A percentile compares a stretch with the other conserved stretches of the same genome.
Conservation (phyloP, 2,797 vertebrate genomes). For the Rhynchonycteris naso region DNA sequence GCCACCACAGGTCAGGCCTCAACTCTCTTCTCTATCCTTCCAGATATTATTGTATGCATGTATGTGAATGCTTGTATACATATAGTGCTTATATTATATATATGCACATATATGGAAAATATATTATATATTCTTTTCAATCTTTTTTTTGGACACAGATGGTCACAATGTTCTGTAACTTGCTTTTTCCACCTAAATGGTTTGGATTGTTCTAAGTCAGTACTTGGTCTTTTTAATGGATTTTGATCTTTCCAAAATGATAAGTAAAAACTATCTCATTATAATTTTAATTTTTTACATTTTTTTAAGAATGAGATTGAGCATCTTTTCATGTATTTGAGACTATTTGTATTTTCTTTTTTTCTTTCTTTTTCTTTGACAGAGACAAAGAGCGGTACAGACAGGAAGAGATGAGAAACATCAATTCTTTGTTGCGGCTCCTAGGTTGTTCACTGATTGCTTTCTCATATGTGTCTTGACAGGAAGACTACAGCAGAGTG, state of each 20-base stretch:
- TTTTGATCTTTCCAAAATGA: slow-evolving; percentile 40
- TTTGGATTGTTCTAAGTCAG: neutral
- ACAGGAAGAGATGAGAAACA: too few relatives aligned
- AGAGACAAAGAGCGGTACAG: too few relatives aligned
- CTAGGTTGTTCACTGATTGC: too few relatives aligned
- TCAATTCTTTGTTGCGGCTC: too few relatives aligned
- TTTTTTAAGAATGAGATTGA: slow-evolving; percentile 3
- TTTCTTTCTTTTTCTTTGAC: too few relatives aligned
- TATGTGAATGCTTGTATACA: neutral
- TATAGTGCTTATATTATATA: neutral
- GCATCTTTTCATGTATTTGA: slow-evolving; percentile 23
- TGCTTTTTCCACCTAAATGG: neutral
- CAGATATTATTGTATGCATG: neutral
- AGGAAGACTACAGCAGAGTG: too few relatives aligned
- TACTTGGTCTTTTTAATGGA: neutral
- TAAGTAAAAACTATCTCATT: neutral
- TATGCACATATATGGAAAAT: neutral
- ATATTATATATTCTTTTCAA: neutral
- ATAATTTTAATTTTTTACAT: neutral
- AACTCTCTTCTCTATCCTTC: neutral
- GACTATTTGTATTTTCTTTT: neutral
- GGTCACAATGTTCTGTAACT: neutral
- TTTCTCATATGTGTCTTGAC: too few relatives aligned
- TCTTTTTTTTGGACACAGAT: neutral
- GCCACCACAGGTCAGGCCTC: too few relatives aligned